Evolutionary conservation across 2,888 invertebrate genomes (phyloP), one percentile per base, ranked within the genome.

Genomic region (Chrysotoxum bicinctum): DNA sequence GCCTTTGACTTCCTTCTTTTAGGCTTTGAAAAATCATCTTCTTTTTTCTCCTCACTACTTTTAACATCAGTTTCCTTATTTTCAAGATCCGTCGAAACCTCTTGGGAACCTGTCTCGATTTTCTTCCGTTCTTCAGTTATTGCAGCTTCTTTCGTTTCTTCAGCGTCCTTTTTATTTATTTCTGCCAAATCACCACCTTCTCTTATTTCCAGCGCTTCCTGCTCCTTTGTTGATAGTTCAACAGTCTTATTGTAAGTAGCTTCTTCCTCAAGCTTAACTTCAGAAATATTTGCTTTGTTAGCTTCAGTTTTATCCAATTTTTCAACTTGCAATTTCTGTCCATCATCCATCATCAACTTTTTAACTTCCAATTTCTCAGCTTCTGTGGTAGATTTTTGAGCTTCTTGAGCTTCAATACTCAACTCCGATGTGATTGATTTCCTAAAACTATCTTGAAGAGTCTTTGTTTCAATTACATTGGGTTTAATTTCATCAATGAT

Each of bases 91-190:
- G 73, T 82, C 3, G 19, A 2, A 77, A 58, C 69, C 83, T 68
- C 60, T 56, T 62, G 81, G 80, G 88, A 87, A 76, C 0, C 7
- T 16, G n/a, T 88, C 83, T 82, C 45, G 1, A 45, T 16, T 0
- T 54, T n/a, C 21, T 68, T 12, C 2, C 23, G 54, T n/a, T 58
- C 56, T n/a, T 72, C 43, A 0, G n/a, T 23, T 26, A 9, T 45
- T 50, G 12, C 19, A 19, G 60, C 72, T 87, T 86, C 88, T 86
- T 81, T 54, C 5, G 4, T 68, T 82, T 62, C 66, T 56, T 72
- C 43, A 26, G 3, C 16, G 19, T 60, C 16, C 12, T 30, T 23
- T 40, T 50, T 14, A 14, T 2, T 23, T 23, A 12, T 66, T 48
- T 69, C 23, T 30, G 7, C 16, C 21, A n/a, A 50, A 3, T 50